Base-by-base conservation (phyloP, 1,140 invertebrate genomes). In the Hylaeus volcanicus region DNA sequence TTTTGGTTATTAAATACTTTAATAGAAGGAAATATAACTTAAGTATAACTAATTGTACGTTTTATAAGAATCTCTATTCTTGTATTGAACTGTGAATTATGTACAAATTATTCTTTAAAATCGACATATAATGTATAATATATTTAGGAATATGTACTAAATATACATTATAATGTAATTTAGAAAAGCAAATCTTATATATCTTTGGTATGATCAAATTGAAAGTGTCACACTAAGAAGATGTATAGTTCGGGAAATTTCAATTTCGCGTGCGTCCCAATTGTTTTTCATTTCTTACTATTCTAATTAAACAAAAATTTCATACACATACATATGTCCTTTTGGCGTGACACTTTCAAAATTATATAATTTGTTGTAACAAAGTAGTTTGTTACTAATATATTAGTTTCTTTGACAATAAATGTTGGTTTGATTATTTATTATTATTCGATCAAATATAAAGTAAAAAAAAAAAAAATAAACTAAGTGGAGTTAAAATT, bases 401-500 rank as follows among this genome's bases (percentile, higher is more conserved):
- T 8, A 14, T 56, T 55, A 26, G 37, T 65, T 48, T 73, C 39
- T 65, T 6, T 41, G 51, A 73, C 48, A 73, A 79, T 76, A 63
- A 79, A 65, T 72, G 9, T 53, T 63, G 26, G 12, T 37, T 8
- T n/a, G 64, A 64, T 55, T 64, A 39, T 43, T 41, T 43, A 37
- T 63, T 26, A 4, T 41, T 61, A 64, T 26, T 41, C 4, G 2
- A 53, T 63, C 9, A 4, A 15, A 39, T 37, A 43, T 11, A 4
- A 11, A 53, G 15, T 53, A 4, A 15, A 39, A 15, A 63, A 48
- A 68, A 37, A 15, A 15, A 26, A 2, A 55, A 39, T 5, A 55
- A 15, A 14, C n/a, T 68, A 48, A 51, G 8, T 8, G 6, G 12
- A 11, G 14, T 68, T 68, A 51, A 45, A 26, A 45, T 66, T 15